These are phyloP conservation scores for Phaethornis superciliosus DNA, from an alignment of 2,113 vertebrate species.

Conservation along the genomic window DNA sequence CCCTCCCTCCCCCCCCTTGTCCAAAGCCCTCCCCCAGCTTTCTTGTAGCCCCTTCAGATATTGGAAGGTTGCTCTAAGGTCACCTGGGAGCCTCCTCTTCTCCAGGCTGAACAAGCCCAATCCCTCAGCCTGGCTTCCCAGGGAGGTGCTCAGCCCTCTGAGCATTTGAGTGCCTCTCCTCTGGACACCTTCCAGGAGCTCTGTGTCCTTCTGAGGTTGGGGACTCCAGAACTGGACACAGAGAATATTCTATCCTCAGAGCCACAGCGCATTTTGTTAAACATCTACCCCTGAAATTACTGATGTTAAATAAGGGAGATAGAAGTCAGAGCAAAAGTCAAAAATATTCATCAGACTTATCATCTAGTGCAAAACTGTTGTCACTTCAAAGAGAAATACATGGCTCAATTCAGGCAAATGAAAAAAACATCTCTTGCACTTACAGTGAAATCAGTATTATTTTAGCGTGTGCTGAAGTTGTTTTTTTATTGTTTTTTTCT, in stretches of 20 bases:
- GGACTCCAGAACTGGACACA: too few relatives aligned
- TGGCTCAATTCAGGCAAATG: not conserved
- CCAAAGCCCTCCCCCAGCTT: too few relatives aligned
- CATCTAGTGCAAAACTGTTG: not conserved
- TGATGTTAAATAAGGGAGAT: not conserved
- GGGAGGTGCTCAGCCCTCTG: too few relatives aligned
- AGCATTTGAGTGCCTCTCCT: too few relatives aligned
- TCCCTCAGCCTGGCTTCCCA: too few relatives aligned
- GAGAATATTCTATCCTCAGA: not conserved
- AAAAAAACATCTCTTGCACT: not conserved
- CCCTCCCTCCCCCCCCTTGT: too few relatives aligned
- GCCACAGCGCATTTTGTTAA: fast-evolving
- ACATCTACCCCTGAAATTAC: not conserved
- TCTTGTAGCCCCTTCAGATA: too few relatives aligned
- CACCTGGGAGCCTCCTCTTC: too few relatives aligned
- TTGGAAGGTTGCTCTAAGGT: too few relatives aligned
- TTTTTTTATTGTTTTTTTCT: not conserved
- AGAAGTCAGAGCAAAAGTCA: not conserved
- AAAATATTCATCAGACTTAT: not conserved
- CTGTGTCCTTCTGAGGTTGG: too few relatives aligned
- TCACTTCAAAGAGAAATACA: not conserved
- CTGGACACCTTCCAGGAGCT: too few relatives aligned
- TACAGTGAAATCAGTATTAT: not conserved
- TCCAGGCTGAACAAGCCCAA: too few relatives aligned
- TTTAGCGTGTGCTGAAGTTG: not conserved